Percentiles rank a stretch among this genome's conserved stretches.
Conservation (phyloP, 2,888 invertebrate genomes). For the Scaptomyza cyrtandrae region DNA sequence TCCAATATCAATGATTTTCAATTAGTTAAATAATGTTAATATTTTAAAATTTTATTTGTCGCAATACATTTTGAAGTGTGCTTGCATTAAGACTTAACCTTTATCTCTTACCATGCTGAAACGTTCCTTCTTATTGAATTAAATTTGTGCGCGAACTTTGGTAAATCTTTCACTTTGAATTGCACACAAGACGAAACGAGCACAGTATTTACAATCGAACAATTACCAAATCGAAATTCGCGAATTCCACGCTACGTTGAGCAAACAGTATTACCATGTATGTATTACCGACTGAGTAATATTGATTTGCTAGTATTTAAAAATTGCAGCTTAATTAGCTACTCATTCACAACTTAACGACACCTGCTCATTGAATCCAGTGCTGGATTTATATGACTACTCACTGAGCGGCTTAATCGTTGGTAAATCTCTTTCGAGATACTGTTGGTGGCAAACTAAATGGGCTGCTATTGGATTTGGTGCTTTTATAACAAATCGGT, state of each 20-base stretch:
- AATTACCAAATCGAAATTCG: constrained; percentile 59
- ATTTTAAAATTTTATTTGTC: background rate
- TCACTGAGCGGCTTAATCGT: constrained; percentile 29
- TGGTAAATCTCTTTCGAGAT: constrained; percentile 39
- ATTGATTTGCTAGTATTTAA: constrained; percentile 42
- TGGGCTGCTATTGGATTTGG: constrained; percentile 73
- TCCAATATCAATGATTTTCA: background rate
- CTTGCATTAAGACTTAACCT: background rate
- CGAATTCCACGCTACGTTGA: constrained; percentile 62
- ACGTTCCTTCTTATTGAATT: constrained; percentile 17
- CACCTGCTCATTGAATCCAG: constrained; percentile 52
- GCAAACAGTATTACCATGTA: constrained; percentile 48
- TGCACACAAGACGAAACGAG: constrained; percentile 18
- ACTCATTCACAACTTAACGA: constrained; percentile 54
- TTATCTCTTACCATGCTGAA: constrained; percentile 36
- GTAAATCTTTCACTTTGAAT: constrained; percentile 67
- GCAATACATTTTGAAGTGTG: background rate
- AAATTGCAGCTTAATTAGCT: constrained; percentile 57
- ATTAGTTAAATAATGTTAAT: too few species aligned
- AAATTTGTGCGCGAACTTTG: constrained; percentile 18
- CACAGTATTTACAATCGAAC: constrained; percentile 44
- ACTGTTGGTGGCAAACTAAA: constrained; percentile 79
- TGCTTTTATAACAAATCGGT: constrained; percentile 82
- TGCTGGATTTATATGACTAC: constrained; percentile 15
- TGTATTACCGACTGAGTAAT: constrained; percentile 25